Base-by-base conservation (phyloP, 2,888 invertebrate genomes). In the Nowickia ferox region DNA sequence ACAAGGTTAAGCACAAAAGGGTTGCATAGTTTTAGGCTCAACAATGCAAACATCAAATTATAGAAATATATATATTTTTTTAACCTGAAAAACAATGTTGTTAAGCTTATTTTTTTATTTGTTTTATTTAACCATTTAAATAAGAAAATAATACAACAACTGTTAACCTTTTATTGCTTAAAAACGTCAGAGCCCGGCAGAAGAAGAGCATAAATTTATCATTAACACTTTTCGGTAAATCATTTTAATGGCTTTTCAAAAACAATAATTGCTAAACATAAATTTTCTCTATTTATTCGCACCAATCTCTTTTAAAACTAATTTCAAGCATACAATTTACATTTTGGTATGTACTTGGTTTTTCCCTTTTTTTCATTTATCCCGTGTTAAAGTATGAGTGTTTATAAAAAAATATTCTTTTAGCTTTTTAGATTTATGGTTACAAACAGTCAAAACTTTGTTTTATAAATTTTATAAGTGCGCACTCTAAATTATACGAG, bases 251-350 rank as follows among this genome's bases (percentile, higher is more conserved):
- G 88, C 87, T 88, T 88, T 90, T 89, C 87, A 89, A 88, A 86
- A 85, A 90, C 88, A 88, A 90, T 90, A 89, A 91, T 91, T 91
- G 90, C 88, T 89, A 86, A 87, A 89, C 88, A 90, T 90, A 90
- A 90, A 90, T 91, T 59, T 59, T n/a, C 17, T 9, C 40, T 42
- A 55, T 19, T 55, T 69, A n/a, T 30, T 30, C 17, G 2, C 13
- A 9, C 38, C 38, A 30, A 51, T 48, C 30, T 48, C 38, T 51
- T 66, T 17, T 17, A 17, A 66, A 66, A 66, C 46, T 66, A 61
- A 61, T 61, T 61, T 61, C 19, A 10, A 9, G 61, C 42, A 30
- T 10, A 15, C n/a, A 66, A 10, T 22, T 63, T 13, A 17, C 42
- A 63, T 22, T 44, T 44, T 15, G 40, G 1, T 13, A 46, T 30